Evolutionary conservation across 2,797 vertebrate genomes (phyloP).

Genomic region (Cryptoprocta ferox): DNA sequence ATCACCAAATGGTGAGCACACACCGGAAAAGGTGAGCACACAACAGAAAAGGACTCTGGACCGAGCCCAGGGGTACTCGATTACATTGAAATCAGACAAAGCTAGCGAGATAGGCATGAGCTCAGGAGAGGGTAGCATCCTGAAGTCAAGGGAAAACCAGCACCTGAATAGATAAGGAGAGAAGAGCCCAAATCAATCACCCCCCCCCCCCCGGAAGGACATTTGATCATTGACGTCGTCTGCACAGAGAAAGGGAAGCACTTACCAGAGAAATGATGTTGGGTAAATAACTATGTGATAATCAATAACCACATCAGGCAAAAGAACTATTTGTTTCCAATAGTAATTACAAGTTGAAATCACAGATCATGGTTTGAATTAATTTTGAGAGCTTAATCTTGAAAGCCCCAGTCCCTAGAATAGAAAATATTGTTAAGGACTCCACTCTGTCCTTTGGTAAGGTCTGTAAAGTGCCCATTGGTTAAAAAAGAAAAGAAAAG

Average conservation of each 20-base stretch:
- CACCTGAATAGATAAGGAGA: background rate
- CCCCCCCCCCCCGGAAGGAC: background rate
- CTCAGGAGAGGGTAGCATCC: background rate
- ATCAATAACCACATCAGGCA: background rate
- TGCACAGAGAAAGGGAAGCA: background rate
- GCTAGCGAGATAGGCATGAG: background rate
- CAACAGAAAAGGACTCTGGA: background rate
- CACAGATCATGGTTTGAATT: background rate
- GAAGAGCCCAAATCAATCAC: background rate
- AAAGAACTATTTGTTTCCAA: background rate
- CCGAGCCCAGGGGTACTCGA: background rate
- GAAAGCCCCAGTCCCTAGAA: background rate
- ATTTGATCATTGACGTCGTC: background rate
- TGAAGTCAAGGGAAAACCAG: background rate
- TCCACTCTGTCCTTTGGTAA: background rate
- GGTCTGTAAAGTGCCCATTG: background rate
- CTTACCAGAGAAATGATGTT: background rate
- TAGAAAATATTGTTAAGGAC: background rate
- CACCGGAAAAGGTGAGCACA: background rate
- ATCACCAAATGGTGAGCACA: background rate
- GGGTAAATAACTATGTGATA: background rate
- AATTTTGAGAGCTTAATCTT: background rate
- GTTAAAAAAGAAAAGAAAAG: background rate
- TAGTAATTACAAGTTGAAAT: background rate
- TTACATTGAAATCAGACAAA: background rate